phyloP scores from a whole-genome alignment of 2,888 invertebrate species.

The Tanaodytes sp. region DNA sequence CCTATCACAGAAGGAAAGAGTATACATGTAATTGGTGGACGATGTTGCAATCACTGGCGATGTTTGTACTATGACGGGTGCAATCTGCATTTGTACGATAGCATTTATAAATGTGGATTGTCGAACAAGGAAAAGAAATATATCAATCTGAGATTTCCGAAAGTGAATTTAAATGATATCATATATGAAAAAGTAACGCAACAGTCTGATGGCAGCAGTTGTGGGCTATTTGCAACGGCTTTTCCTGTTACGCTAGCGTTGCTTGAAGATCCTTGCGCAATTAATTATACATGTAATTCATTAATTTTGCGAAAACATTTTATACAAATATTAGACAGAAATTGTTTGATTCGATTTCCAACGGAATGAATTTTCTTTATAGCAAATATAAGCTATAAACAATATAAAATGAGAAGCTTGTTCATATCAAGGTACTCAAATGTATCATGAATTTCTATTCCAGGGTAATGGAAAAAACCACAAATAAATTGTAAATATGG shows the following conservation, averaged over 20 bases:
- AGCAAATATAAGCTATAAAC: too few species aligned
- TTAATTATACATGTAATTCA: not conserved
- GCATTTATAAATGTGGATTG: conserved; percentile 26
- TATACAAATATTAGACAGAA: not conserved
- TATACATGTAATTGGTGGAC: conserved; percentile 45
- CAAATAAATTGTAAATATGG: too few species aligned
- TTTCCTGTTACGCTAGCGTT: conserved; percentile 26
- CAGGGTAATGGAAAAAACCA: too few species aligned
- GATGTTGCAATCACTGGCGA: conserved; percentile 39
- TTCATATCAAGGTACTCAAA: too few species aligned
- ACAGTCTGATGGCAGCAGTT: conserved; percentile 39
- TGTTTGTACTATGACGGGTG: conserved; percentile 40
- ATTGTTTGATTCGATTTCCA: too few species aligned
- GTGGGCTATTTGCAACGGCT: conserved; percentile 50
- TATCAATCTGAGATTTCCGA: conserved; percentile 35
- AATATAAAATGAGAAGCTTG: too few species aligned
- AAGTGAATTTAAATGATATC: conserved; percentile 13
- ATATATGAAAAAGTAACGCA: conserved; percentile 5
- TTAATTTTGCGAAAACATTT: not conserved
- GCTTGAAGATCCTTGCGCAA: not conserved
- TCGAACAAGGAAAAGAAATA: conserved; percentile 27
- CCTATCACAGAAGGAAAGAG: not conserved
- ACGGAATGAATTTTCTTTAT: too few species aligned
- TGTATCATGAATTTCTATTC: too few species aligned
- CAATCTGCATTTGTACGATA: conserved; percentile 38